Evolutionary conservation across 2,113 vertebrate genomes (phyloP).

Genomic region (Rallus limicola): DNA sequence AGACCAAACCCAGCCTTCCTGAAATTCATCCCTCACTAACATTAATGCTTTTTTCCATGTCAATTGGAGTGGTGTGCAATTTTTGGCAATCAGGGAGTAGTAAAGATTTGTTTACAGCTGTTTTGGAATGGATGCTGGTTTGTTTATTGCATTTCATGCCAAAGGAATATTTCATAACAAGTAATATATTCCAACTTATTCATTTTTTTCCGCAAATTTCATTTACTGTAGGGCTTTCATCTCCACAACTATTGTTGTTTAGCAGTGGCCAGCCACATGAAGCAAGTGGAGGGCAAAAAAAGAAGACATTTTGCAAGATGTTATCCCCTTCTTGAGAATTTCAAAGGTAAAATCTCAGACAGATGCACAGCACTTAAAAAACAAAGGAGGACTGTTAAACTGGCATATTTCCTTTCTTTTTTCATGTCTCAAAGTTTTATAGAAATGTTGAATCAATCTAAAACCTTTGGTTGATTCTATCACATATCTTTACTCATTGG

Average conservation of each 20-base stretch:
- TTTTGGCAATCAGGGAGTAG: slow-evolving; percentile 7
- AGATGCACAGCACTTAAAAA: not conserved
- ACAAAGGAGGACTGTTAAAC: not conserved
- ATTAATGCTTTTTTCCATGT: slow-evolving; percentile 51
- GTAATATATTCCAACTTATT: not conserved
- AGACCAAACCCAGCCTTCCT: slow-evolving; percentile 54
- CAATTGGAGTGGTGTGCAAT: slow-evolving; percentile 2
- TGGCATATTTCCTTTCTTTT: not conserved
- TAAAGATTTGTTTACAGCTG: slow-evolving; percentile 56
- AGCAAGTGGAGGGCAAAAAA: not conserved
- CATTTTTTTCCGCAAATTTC: not conserved
- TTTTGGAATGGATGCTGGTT: slow-evolving; percentile 13
- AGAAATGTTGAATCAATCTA: not conserved
- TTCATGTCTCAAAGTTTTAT: not conserved
- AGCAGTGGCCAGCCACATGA: not conserved
- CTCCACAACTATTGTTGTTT: not conserved
- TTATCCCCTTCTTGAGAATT: not conserved
- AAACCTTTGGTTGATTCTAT: not conserved
- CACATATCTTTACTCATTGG: not conserved
- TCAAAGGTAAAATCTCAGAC: not conserved
- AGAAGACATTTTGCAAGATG: not conserved
- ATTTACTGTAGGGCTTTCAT: not conserved
- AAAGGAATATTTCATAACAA: slow-evolving; percentile 42
- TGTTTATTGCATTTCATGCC: slow-evolving; percentile 37
- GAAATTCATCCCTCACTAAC: slow-evolving; percentile 28